Base-by-base conservation (phyloP, 1,140 invertebrate genomes). In the Papilio machaon region DNA sequence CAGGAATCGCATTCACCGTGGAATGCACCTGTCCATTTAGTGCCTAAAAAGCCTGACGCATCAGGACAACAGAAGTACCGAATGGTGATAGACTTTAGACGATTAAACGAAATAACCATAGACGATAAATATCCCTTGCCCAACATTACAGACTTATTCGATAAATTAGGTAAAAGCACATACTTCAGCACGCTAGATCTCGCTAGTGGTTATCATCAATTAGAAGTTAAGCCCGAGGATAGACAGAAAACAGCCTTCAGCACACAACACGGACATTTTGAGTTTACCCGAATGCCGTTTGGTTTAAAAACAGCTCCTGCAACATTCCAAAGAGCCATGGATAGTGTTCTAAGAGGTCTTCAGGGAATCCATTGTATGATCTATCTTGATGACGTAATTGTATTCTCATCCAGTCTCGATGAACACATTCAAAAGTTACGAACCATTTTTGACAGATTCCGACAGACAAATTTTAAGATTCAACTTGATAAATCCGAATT, bases 331-430 rank as follows among this genome's bases (percentile, higher is more conserved):
- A 75, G 79, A 47, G 77, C 79, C 0, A 85, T 85, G 75, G 79
- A 85, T 13, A 85, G 79, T 46, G 81, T 86, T 13, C 43, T 85
- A 47, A 70, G 84, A 58, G 84, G 82, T 17, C 30, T 82, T 47
- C 82, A 83, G 19, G 81, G 73, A 7, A 60, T 82, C 0, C 82
- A 83, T n/a, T 85, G 84, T 10, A 67, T 83, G 52, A 77, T 82
- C n/a, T 85, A 85, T 47, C 70, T 85, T n/a, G 82, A 83, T 67
- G 82, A 85, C 73, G 83, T 85, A 19, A 85, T 84, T 54, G 75
- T 84, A 47, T 86, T 78, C 74, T 83, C 79, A 19, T 19, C 67
- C 15, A 84, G 74, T 46, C 17, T 85, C 74, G 15, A 80, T 11
- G 82, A 85, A 52, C 82, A 82, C 23, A 80, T 85, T 15, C 35